phyloP scores from a whole-genome alignment of 2,888 invertebrate species.

The Teleiodes luculella region DNA sequence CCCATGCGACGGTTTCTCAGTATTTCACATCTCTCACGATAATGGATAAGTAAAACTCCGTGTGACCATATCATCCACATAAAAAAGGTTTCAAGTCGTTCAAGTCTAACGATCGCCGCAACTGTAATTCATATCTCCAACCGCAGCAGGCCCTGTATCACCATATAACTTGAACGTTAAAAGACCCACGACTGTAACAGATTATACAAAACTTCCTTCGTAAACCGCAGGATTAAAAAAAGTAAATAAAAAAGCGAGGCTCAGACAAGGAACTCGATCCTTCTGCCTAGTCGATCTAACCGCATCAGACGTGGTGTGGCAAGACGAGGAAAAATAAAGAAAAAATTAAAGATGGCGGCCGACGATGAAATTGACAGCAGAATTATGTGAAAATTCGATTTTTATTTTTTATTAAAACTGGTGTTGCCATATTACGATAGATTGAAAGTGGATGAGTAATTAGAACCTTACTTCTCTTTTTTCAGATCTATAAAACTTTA shows the following conservation, averaged over 20 bases:
- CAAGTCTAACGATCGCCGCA: constrained; percentile 32
- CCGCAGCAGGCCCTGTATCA: constrained; percentile 52
- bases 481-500: constrained; percentile 34
- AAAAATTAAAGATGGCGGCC: constrained; percentile 13
- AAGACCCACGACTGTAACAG: constrained; percentile 24
- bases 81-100: constrained; percentile 27
- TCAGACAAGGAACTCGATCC: constrained; percentile 55
- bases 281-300: constrained; percentile 42
- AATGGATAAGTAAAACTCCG: constrained; percentile 31
- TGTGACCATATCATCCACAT: constrained; percentile 28
- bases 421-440: constrained; percentile 29
- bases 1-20: not conserved
- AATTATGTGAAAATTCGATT: constrained; percentile 7
- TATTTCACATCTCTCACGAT: constrained; percentile 1
- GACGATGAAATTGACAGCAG: constrained; percentile 14
- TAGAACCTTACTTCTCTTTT: constrained; percentile 32
- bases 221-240: constrained; percentile 52
- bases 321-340: constrained; percentile 22
- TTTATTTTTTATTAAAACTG: too few species aligned
- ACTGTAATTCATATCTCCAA: constrained; percentile 56
- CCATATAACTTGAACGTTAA: constrained; percentile 33
- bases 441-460: constrained; percentile 37
- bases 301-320: constrained; percentile 45
- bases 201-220: constrained; percentile 58
- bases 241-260: constrained; percentile 37